These are phyloP conservation scores for Caenorhabditis angaria DNA, from an alignment of 2,888 invertebrate species.

Conservation along the genomic window DNA sequence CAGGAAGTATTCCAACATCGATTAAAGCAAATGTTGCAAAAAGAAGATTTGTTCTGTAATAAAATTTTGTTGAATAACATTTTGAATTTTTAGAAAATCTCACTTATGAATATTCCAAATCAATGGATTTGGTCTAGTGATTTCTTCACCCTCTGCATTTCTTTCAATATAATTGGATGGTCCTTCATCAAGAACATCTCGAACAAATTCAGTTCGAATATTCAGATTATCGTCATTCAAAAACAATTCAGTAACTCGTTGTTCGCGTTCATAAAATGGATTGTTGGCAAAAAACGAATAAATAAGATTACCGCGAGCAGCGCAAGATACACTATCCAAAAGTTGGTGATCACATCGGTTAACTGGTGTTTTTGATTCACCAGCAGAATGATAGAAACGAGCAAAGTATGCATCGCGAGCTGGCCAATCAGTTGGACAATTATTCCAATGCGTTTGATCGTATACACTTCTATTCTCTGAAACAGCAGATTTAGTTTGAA, in stretches of 20 bases:
- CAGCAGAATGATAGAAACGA: conserved; percentile 10
- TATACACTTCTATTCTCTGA: conserved; percentile 10
- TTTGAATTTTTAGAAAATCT: not conserved
- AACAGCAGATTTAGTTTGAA: not conserved
- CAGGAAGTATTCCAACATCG: not conserved
- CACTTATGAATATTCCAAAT: conserved; percentile 24
- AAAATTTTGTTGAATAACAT: not conserved
- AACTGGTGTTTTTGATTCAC: conserved; percentile 5
- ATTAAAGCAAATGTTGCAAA: not conserved
- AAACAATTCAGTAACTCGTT: not conserved
- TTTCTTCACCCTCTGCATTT: conserved; percentile 14
- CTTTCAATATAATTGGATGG: conserved; percentile 12
- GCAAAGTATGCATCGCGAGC: conserved; percentile 3
- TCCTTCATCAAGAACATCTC: conserved; percentile 13
- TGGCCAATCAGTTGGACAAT: conserved; percentile 8
- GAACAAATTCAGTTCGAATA: conserved; percentile 10
- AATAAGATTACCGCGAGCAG: conserved; percentile 28
- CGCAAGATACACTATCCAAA: conserved; percentile 18
- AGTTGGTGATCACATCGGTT: conserved; percentile 10
- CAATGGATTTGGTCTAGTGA: not conserved
- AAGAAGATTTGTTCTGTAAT: not conserved
- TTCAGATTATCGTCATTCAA: not conserved
- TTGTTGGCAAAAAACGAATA: not conserved
- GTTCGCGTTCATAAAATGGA: not conserved
- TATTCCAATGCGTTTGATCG: conserved; percentile 8